phyloP scores from a whole-genome alignment of 1,140 invertebrate genomes.

The Stegodyphus dumicola region DNA sequence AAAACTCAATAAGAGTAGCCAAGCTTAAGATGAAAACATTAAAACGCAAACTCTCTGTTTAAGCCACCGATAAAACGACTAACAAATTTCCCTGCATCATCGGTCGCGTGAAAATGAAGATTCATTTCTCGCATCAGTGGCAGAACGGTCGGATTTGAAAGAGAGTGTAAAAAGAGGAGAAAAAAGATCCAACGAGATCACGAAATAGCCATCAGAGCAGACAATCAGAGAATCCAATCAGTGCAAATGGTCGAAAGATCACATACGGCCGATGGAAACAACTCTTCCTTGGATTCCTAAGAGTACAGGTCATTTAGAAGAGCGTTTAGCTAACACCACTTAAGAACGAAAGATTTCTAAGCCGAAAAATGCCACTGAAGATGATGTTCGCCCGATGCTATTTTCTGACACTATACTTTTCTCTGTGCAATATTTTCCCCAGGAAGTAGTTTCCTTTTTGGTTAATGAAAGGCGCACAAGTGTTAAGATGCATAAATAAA shows the following conservation, averaged over 20 bases:
- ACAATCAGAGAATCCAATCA: slow-evolving; percentile 48
- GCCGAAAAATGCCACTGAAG: not conserved
- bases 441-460: too few species aligned
- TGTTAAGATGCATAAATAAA: too few species aligned
- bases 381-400: not conserved
- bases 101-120: slow-evolving; percentile 47
- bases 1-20: not conserved
- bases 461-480: too few species aligned
- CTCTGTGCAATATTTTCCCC: too few species aligned
- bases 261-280: slow-evolving; percentile 44
- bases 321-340: slow-evolving; percentile 58
- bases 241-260: slow-evolving; percentile 58
- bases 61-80: slow-evolving; percentile 17
- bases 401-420: not conserved
- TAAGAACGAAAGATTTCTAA: slow-evolving; percentile 22
- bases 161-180: slow-evolving; percentile 11
- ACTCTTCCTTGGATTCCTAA: slow-evolving; percentile 46
- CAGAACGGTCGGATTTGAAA: slow-evolving; percentile 2
- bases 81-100: slow-evolving; percentile 14
- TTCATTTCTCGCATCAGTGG: slow-evolving; percentile 42
- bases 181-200: slow-evolving; percentile 44
- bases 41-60: not conserved
- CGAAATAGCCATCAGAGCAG: slow-evolving; percentile 53
- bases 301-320: slow-evolving; percentile 55
- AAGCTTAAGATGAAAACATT: not conserved